These are phyloP conservation scores for Chiloscyllium punctatum DNA, from an alignment of 2,797 vertebrate species.

Conservation along the genomic window DNA sequence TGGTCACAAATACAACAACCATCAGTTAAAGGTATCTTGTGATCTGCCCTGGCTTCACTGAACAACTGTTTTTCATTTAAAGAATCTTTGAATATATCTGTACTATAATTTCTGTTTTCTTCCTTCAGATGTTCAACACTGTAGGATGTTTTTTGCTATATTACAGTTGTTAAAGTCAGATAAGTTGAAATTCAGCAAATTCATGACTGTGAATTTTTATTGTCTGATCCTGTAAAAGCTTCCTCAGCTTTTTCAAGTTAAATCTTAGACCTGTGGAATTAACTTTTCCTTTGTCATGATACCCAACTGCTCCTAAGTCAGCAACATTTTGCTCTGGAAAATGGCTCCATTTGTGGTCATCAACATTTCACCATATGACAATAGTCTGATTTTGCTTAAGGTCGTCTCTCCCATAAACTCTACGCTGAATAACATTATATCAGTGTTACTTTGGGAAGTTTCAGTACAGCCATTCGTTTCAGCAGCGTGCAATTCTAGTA, in stretches of 20 bases:
- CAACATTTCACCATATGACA: not conserved
- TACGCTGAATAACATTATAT: not conserved
- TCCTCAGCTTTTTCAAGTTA: conserved; percentile 74
- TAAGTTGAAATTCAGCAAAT: conserved; percentile 12
- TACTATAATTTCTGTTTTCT: not conserved
- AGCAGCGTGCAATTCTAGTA: not conserved
- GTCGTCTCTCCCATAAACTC: not conserved
- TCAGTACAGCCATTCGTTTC: not conserved
- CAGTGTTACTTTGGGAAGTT: not conserved
- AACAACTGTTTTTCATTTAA: not conserved
- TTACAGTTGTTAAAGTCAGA: not conserved
- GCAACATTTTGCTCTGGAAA: not conserved
- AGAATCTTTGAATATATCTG: not conserved
- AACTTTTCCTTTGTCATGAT: conserved; percentile 53
- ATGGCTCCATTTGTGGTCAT: not conserved
- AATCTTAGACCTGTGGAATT: conserved; percentile 63
- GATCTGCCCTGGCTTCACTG: too few species aligned
- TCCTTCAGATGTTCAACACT: not conserved
- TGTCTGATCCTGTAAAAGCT: conserved; percentile 78
- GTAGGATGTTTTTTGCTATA: not conserved
- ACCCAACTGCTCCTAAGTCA: not conserved
- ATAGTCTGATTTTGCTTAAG: not conserved
- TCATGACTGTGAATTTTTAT: conserved; percentile 54
- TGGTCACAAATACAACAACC: too few species aligned
- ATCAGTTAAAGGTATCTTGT: too few species aligned